Percentiles rank a stretch among this genome's conserved stretches.
Evolutionary conservation across 2,113 vertebrate species (phyloP).

Genomic region (Herpetotheres cachinnans): DNA sequence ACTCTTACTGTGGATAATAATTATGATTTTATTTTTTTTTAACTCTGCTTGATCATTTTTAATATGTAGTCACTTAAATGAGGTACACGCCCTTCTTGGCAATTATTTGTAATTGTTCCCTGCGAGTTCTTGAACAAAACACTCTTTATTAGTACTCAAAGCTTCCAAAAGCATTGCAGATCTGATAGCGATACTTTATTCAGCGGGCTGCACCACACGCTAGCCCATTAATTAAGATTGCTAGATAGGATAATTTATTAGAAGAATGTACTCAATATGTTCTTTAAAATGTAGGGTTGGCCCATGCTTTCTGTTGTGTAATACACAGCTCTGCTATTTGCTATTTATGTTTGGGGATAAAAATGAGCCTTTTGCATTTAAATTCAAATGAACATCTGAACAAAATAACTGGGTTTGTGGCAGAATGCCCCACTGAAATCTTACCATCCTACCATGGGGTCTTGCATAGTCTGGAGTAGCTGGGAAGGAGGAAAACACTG

Average conservation of each 20-base stretch:
- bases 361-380: background rate
- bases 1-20: background rate
- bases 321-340: background rate
- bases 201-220: background rate
- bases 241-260: background rate
- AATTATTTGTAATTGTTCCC: background rate
- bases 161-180: background rate
- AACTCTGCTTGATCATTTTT: background rate
- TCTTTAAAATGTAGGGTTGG: background rate
- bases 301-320: background rate
- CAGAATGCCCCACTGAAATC: background rate
- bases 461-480: background rate
- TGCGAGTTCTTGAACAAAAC: background rate
- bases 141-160: background rate
- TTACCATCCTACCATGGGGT: fast-evolving
- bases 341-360: fast-evolving
- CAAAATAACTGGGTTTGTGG: background rate
- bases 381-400: background rate
- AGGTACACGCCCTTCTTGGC: background rate
- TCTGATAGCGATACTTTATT: background rate
- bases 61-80: background rate
- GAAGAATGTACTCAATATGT: background rate
- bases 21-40: background rate
- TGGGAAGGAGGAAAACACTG: background rate
- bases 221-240: background rate